These are phyloP conservation scores for Himalopsyche anomala DNA, from an alignment of 2,888 invertebrate species.

Conservation along the genomic window DNA sequence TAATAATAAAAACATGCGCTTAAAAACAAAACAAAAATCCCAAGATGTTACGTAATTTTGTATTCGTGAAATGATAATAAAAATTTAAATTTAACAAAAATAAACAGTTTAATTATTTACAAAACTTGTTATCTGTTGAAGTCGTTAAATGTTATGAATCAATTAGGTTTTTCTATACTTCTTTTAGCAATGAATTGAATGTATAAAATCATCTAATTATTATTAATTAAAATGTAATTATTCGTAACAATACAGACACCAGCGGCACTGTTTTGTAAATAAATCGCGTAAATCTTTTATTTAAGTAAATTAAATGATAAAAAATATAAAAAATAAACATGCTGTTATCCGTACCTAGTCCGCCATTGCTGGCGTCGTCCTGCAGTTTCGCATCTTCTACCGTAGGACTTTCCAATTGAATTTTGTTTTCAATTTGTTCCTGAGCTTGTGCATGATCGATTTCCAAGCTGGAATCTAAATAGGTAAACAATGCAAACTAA, in stretches of 20 bases:
- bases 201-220: too few relatives aligned
- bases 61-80: background rate
- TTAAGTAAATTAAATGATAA: slow-evolving; percentile 48
- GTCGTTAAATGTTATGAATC: too few relatives aligned
- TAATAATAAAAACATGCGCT: slow-evolving; percentile 66
- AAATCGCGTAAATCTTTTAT: too few relatives aligned
- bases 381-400: slow-evolving; percentile 74
- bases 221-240: too few relatives aligned
- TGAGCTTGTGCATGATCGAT: slow-evolving; percentile 77
- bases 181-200: too few relatives aligned
- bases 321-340: slow-evolving; percentile 58
- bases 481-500: slow-evolving; percentile 68
- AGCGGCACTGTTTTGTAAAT: too few relatives aligned
- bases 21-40: slow-evolving; percentile 66
- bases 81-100: background rate
- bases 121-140: background rate
- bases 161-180: too few relatives aligned
- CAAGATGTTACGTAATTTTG: background rate
- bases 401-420: slow-evolving; percentile 73
- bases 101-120: background rate
- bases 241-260: too few relatives aligned
- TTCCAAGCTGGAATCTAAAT: slow-evolving; percentile 81
- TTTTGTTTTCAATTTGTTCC: slow-evolving; percentile 72
- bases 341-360: slow-evolving; percentile 75
- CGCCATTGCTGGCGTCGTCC: slow-evolving; percentile 76